Base-by-base conservation (phyloP, 2,888 invertebrate genomes). In the Chymomyza caudatula region DNA sequence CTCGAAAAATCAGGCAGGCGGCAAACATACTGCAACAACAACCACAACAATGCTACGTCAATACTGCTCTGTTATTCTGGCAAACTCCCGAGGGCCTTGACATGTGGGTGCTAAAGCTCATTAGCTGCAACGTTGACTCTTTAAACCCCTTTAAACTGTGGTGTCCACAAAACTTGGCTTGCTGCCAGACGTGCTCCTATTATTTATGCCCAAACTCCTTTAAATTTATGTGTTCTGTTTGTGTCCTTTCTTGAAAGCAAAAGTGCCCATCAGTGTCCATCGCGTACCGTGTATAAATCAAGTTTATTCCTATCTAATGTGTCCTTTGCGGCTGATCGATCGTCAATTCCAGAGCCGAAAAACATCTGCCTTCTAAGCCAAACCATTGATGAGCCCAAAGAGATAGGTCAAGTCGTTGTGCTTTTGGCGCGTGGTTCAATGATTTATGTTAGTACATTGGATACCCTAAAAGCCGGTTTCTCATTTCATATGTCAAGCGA, bases 1-100 rank as follows among this genome's bases (percentile, higher is more conserved):
- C 81, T 85, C 69, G 61, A 83, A 84, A 84, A 83, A 75, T 71
- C 86, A 83, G 73, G 71, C 80, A 80, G 68, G 74, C 83, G 71
- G 67, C 83, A 77, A 72, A 68, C 71, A 71, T 66, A 72, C 75
- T 81, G 70, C 85, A 69, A 67, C 69, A 62, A 55, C 63, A 69
- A 65, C 19, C 43, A 54, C 63, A 65, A 60, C 20, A 29, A 61
- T 47, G 20, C 54, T 15, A 49, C 13, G 22, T 42, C 15, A 11
- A 23, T 43, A 17, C 42, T 29, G n/a, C n/a, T n/a, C n/a, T 23
- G 19, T 60, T 52, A 17, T 29, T 22, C 22, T 23, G 44, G 60
- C 60, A 52, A 53, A 52, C 60, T 52, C 43, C 60, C 47, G 6
- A 13, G 58, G 53, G 52, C 53, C 53, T 19, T 47, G 29, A 37